Evolutionary conservation across 2,888 invertebrate genomes (phyloP).

Genomic region (Bruchidius siliquastri): DNA sequence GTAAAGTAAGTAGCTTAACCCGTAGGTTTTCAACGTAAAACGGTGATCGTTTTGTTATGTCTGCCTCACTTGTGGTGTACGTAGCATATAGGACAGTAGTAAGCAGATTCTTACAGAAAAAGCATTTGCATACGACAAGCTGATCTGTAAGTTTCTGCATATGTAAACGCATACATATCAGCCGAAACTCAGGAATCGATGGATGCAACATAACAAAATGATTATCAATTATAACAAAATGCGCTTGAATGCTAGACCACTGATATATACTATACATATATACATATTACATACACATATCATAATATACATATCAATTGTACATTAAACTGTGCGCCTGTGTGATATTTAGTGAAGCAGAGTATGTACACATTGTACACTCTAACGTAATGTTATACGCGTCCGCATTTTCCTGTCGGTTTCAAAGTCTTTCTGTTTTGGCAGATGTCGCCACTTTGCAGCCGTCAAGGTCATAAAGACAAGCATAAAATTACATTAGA

Average conservation of each 20-base stretch:
- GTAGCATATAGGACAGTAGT: neutral
- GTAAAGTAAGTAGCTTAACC: constrained; percentile 22
- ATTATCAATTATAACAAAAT: constrained; percentile 7
- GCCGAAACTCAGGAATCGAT: neutral
- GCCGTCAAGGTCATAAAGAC: neutral
- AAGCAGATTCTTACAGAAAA: neutral
- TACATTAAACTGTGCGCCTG: constrained; percentile 17
- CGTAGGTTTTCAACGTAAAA: constrained; percentile 16
- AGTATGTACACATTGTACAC: neutral
- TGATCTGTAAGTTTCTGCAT: neutral
- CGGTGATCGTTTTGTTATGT: neutral
- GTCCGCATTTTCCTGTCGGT: neutral
- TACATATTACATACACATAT: constrained; percentile 2
- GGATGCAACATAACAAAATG: neutral
- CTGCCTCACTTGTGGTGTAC: neutral
- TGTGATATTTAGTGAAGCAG: constrained; percentile 9
- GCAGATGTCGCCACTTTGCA: neutral
- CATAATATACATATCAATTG: neutral
- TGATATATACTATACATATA: constrained; percentile 14
- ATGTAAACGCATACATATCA: neutral
- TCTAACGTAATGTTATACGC: neutral
- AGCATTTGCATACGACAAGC: too few species aligned
- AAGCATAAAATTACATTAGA: neutral
- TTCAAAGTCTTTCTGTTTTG: neutral
- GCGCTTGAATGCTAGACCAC: constrained; percentile 28